Evolutionary conservation across 2,888 invertebrate genomes (phyloP).

Genomic region (Parnassius glacialis): DNA sequence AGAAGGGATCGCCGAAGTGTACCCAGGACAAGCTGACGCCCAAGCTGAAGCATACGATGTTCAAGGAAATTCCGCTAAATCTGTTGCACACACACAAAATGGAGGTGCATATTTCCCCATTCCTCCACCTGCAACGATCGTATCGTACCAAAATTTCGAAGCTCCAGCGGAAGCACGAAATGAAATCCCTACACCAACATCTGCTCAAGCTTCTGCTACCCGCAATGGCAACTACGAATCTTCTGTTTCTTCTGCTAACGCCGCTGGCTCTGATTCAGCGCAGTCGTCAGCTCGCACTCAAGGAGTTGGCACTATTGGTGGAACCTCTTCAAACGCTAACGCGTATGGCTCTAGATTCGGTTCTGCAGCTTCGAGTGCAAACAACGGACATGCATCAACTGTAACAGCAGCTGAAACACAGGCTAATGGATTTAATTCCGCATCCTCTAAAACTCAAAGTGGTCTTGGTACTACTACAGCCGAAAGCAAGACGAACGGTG

Average conservation of each 20-base stretch:
- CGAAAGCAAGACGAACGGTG: constrained; percentile 42
- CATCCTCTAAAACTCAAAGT: constrained; percentile 49
- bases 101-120: constrained; percentile 51
- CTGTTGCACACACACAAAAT: constrained; percentile 40
- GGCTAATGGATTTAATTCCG: constrained; percentile 47
- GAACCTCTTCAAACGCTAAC: constrained; percentile 57
- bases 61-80: constrained; percentile 36
- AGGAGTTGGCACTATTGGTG: constrained; percentile 45
- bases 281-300: constrained; percentile 56
- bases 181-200: constrained; percentile 38
- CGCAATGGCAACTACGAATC: constrained; percentile 50
- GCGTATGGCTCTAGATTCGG: constrained; percentile 46
- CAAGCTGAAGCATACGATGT: constrained; percentile 48
- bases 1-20: constrained; percentile 40
- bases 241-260: constrained; percentile 48
- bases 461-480: constrained; percentile 40
- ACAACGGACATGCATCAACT: constrained; percentile 47
- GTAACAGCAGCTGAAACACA: constrained; percentile 50
- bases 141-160: constrained; percentile 64
- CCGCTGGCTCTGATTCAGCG: constrained; percentile 52
- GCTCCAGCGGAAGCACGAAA: constrained; percentile 43
- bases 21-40: constrained; percentile 50
- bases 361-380: constrained; percentile 56
- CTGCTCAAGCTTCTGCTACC: constrained; percentile 54
- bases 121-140: constrained; percentile 56